Percentiles rank a stretch among this genome's conserved stretches.
These are phyloP conservation scores for Catamblyrhynchus diadema DNA, from an alignment of 2,797 vertebrate genomes.

Conservation along the genomic window DNA sequence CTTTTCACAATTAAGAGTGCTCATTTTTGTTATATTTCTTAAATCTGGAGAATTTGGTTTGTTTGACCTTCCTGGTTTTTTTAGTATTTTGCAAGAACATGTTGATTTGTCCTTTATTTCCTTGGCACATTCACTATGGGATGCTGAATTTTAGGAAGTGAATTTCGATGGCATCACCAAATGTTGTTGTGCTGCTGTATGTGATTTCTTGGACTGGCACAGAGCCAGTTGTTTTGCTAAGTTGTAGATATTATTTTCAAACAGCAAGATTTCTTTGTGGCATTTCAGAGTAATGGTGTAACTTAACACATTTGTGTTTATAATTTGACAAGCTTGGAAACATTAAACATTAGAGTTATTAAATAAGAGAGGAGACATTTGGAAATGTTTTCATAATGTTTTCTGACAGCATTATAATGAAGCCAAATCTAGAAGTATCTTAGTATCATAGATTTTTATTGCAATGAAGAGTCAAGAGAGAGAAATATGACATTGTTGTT, in stretches of 20 bases:
- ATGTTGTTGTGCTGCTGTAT: background rate
- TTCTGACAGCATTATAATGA: slow-evolving; percentile 46
- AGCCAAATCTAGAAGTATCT: slow-evolving; percentile 24
- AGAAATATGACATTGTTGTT: slow-evolving; percentile 31
- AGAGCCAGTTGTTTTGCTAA: slow-evolving; percentile 30
- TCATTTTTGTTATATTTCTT: background rate
- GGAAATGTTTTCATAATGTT: slow-evolving; percentile 34
- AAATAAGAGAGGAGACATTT: slow-evolving; percentile 17
- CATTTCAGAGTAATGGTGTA: slow-evolving; percentile 22
- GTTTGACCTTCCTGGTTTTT: background rate
- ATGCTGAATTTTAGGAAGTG: background rate
- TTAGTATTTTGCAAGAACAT: background rate
- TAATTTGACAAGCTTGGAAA: slow-evolving; percentile 43
- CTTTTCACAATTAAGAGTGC: background rate
- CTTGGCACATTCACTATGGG: background rate
- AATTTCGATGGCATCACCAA: background rate
- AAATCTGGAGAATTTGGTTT: background rate
- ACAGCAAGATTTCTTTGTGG: background rate
- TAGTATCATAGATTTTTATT: slow-evolving; percentile 5
- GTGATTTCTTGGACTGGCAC: background rate
- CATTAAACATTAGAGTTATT: slow-evolving; percentile 11
- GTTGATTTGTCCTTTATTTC: background rate
- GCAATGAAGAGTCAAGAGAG: slow-evolving; percentile 14
- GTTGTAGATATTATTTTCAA: slow-evolving; percentile 23
- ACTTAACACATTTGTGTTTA: slow-evolving; percentile 16